Base-by-base conservation (phyloP, 2,888 invertebrate species). In the Amblyjoppa proteus region DNA sequence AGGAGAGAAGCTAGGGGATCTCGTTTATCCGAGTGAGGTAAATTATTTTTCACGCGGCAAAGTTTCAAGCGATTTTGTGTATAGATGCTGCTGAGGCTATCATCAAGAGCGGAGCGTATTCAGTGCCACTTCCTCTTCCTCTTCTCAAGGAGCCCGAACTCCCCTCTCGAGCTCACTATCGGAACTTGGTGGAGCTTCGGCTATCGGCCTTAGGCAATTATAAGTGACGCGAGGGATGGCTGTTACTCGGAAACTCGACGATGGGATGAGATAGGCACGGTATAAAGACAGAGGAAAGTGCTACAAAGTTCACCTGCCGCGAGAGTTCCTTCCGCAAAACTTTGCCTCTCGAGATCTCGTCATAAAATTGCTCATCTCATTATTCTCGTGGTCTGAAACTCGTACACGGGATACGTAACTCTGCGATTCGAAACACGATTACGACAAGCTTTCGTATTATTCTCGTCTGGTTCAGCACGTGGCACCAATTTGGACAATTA, bases 171-270 rank as follows among this genome's bases (percentile, higher is more conserved):
- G 70, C 75, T 79, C 56, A 53, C 79, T 78, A 75, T 75, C 83
- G 75, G 75, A 83, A 75, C 75, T 83, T 75, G 58, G 64, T 16
- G 66, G 71, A 75, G 64, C 75, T 75, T 79, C 75, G 74, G 56
- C 79, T 79, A 49, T 83, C 75, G 64, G 53, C 75, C 51, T 74
- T 34, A 75, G 75, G 75, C 70, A 83, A 83, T 83, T 83, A 83
- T 79, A 79, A 83, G 70, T 70, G 75, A 64, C 34, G 79, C 75
- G 69, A 70, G 64, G 61, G 45, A 61, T 61, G 51, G 69, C 34
- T 61, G 41, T 64, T 75, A 78, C 38, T 11, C 45, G 49, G 28
- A 61, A n/a, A 49, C 6, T 51, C 28, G 69, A 28, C 49, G 58
- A 68, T 38, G 38, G 45, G 13, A 61, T 58, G 38, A 16, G 45